These are phyloP conservation scores for Drosophila melanosoma DNA, from an alignment of 2,888 invertebrate species.

Conservation along the genomic window DNA sequence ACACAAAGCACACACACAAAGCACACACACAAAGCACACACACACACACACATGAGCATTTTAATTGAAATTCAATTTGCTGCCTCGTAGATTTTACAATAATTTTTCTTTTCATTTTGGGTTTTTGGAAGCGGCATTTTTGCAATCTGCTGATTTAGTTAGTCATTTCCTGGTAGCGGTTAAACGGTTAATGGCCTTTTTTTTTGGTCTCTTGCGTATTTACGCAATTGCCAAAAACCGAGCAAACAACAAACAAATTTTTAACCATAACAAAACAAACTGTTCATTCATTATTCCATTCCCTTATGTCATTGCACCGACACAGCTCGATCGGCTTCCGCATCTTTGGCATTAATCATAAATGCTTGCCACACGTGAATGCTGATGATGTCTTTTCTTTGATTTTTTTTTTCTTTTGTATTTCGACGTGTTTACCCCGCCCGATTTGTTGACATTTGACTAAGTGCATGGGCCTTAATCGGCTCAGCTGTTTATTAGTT, in stretches of 20 bases:
- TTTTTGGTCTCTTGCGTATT: constrained; percentile 13
- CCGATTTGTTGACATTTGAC: constrained; percentile 47
- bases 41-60: constrained; percentile 26
- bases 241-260: constrained; percentile 34
- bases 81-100: constrained; percentile 25
- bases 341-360: constrained; percentile 54
- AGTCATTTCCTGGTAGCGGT: constrained; percentile 36
- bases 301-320: constrained; percentile 7
- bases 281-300: too few species aligned
- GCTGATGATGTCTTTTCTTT: constrained; percentile 18
- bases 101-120: not conserved
- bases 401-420: constrained; percentile 5
- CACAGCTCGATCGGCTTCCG: constrained; percentile 41
- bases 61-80: constrained; percentile 69
- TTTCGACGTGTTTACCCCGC: constrained; percentile 32
- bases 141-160: constrained; percentile 29
- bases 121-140: constrained; percentile 19
- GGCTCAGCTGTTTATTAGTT: constrained; percentile 6
- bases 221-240: constrained; percentile 38
- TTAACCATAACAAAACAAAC: constrained; percentile 39
- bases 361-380: constrained; percentile 23
- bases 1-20: constrained; percentile 5
- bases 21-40: constrained; percentile 23
- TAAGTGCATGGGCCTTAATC: constrained; percentile 56
- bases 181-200: constrained; percentile 42